A percentile compares a stretch with the other conserved stretches of the same genome.
Conservation (phyloP, 2,113 vertebrate species). For the Neodon shergylaensis region DNA sequence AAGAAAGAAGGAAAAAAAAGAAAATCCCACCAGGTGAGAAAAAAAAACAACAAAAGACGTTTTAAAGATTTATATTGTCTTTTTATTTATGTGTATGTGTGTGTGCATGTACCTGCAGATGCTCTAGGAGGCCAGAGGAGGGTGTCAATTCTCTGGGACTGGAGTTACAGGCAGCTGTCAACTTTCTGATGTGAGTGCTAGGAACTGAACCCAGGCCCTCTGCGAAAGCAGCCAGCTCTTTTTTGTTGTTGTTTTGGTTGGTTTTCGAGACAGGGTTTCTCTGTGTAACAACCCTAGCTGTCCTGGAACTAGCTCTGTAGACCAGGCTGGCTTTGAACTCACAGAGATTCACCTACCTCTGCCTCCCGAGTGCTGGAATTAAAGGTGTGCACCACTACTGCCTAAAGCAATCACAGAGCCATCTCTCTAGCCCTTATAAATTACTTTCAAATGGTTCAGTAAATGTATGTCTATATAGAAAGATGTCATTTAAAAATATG, state of each 20-base stretch:
- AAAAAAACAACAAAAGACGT: conserved; percentile 33
- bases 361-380: too few species aligned
- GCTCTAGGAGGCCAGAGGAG: not conserved
- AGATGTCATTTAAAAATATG: not conserved
- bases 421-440: not conserved
- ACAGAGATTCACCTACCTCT: too few species aligned
- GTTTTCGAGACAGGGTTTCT: too few species aligned
- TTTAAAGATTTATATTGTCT: not conserved
- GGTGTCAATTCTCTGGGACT: not conserved
- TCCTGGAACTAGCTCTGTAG: too few species aligned
- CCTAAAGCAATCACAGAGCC: not conserved
- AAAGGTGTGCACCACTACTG: too few species aligned
- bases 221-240: not conserved
- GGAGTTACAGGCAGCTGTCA: not conserved
- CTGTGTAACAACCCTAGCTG: too few species aligned
- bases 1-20: not conserved
- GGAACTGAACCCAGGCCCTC: not conserved
- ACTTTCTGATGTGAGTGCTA: not conserved
- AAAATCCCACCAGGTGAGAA: not conserved
- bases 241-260: too few species aligned
- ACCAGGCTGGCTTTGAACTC: too few species aligned
- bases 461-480: not conserved
- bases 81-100: not conserved
- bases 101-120: not conserved
- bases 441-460: not conserved